These are phyloP conservation scores for Anoplopoma fimbria DNA, from an alignment of 2,113 vertebrate genomes.

Conservation along the genomic window DNA sequence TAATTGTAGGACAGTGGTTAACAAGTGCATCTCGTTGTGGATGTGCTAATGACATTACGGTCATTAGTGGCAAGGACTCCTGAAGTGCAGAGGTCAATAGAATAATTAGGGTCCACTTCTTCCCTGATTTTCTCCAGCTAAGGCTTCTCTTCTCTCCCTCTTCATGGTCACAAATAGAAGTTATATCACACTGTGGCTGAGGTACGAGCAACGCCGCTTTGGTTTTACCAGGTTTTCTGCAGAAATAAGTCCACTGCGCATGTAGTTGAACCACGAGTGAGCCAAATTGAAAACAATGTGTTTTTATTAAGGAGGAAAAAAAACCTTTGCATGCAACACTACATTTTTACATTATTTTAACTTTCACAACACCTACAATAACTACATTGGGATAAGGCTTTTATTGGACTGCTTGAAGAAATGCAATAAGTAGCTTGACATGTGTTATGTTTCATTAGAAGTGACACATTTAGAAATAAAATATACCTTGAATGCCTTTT, in stretches of 20 bases:
- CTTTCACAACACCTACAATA: background rate
- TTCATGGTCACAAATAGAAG: background rate
- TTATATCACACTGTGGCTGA: conserved; percentile 1
- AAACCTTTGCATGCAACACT: background rate
- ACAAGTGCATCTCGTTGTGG: conserved; percentile 42
- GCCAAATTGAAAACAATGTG: background rate
- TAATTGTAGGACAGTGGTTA: conserved; percentile 64
- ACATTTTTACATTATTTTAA: background rate
- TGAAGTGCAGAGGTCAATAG: conserved; percentile 69
- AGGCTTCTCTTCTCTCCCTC: conserved; percentile 11
- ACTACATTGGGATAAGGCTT: background rate
- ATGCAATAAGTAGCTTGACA: background rate
- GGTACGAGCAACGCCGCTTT: background rate
- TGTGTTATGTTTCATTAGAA: background rate
- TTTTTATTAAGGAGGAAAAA: background rate
- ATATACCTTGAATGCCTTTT: background rate
- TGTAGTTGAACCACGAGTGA: background rate
- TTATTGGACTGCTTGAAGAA: background rate
- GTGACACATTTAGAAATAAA: background rate
- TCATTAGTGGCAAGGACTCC: conserved; percentile 64
- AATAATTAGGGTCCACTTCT: conserved; percentile 59
- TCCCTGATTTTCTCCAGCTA: conserved; percentile 20
- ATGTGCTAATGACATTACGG: conserved; percentile 48
- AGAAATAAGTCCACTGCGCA: background rate
- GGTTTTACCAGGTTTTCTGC: background rate